Conservation (phyloP, 2,113 vertebrate genomes). For the Prunella himalayana region DNA sequence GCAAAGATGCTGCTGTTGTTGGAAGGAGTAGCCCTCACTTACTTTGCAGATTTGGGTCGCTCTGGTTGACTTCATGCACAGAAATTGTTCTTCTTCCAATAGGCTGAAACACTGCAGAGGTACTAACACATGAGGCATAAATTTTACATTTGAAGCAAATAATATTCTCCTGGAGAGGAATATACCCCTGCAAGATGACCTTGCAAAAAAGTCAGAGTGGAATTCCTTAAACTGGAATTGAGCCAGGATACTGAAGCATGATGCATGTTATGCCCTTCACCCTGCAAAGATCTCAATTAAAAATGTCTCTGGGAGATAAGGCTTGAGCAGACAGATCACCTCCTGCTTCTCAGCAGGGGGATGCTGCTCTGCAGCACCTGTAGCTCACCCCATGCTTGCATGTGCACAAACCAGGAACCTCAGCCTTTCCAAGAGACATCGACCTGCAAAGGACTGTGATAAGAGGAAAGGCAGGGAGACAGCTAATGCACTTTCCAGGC, state of each 20-base stretch:
- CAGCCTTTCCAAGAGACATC: background rate
- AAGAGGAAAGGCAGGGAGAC: background rate
- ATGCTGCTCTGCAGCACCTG: background rate
- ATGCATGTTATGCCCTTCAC: background rate
- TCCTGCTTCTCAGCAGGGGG: accelerated
- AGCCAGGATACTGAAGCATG: background rate
- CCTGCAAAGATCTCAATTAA: background rate
- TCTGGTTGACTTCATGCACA: background rate
- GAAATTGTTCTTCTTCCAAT: background rate
- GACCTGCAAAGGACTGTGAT: background rate
- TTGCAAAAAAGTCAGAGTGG: background rate
- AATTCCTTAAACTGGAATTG: background rate
- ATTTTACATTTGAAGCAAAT: background rate
- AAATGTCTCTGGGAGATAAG: background rate
- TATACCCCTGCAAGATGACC: background rate
- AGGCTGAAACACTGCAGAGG: background rate
- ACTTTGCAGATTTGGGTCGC: background rate
- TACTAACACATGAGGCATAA: background rate
- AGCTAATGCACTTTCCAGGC: background rate
- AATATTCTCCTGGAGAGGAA: background rate
- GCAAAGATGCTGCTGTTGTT: background rate
- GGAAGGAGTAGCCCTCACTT: background rate
- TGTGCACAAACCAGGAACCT: background rate
- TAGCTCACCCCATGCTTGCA: background rate
- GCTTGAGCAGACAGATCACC: background rate